Evolutionary conservation across 2,888 invertebrate genomes (phyloP), one percentile per base, ranked within the genome.

Genomic region (Meandrusa payeni): DNA sequence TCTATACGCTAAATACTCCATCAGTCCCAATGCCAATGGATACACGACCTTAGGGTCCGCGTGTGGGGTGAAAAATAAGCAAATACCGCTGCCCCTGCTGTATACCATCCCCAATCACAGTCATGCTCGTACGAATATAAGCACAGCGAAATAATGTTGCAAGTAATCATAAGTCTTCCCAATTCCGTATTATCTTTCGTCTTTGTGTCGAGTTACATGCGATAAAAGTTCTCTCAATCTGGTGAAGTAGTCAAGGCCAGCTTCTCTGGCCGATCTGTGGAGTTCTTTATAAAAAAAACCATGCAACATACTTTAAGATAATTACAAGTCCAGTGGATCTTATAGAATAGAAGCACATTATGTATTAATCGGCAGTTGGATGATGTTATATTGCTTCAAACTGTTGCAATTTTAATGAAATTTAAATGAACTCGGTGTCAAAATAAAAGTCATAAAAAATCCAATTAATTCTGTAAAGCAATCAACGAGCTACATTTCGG

Each of bases 1-100:
- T 34, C 68, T 69, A 47, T 69, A 75, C 1, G 79, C 75, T 41
- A 72, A 82, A 22, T 76, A 81, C 22, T 80, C 76, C 67, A 80
- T 69, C 3, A 78, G 15, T 0, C 77, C 72, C 38, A 85, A 46
- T 0, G 68, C 59, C 2, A 85, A 27, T 0, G 83, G 83, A 40
- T 77, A 83, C 11, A 75, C n/a, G 0, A 79, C 43, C 37, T 68
- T 75, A 0, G 53, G 48, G 0, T 55, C 57, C 23, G 61, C 46
- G 15, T 64, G 57, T 0, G 68, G 64, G 0, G 63, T 48, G 69
- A 17, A 13, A 74, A 79, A 47, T 81, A 83, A 0, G 83, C 69
- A 9, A 79, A 29, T 0, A 74, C 22, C 0, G 66, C 76, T 0
- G 73, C 71, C 0, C 62, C 81, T 0, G 80, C 79, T 0, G 80